These are phyloP conservation scores for Pseudomyrmex dendroicus DNA, from an alignment of 1,140 invertebrate species.

Conservation along the genomic window DNA sequence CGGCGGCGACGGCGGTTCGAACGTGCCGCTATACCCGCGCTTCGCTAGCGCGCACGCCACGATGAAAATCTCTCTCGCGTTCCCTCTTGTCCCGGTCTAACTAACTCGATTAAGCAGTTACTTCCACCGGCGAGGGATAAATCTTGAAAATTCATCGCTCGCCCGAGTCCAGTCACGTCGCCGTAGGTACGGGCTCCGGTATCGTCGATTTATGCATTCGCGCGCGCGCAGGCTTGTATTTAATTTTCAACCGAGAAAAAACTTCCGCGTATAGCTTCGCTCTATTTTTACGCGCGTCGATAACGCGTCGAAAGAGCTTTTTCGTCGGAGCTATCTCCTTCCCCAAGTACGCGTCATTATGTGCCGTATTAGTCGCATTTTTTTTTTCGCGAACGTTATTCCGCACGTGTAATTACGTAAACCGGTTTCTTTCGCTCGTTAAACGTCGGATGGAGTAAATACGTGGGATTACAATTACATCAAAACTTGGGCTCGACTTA, in stretches of 20 bases:
- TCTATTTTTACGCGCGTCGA: neutral
- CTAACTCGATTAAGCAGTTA: constrained; percentile 72
- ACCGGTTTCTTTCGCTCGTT: neutral
- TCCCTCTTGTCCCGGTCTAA: constrained; percentile 20
- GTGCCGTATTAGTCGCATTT: neutral
- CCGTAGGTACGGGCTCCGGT: neutral
- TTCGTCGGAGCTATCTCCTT: neutral
- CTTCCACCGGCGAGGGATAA: constrained; percentile 51
- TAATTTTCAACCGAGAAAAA: constrained; percentile 25
- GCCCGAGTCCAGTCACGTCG: constrained; percentile 43
- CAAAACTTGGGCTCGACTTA: neutral
- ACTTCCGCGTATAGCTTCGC: neutral
- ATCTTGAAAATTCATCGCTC: constrained; percentile 69
- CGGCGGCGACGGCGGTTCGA: constrained; percentile 20
- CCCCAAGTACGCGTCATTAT: neutral
- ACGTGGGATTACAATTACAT: neutral
- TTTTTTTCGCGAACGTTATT: neutral
- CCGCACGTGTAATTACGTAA: neutral
- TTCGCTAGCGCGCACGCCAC: neutral
- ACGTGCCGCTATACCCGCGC: constrained; percentile 39
- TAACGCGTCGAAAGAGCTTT: neutral
- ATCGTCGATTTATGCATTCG: constrained; percentile 46
- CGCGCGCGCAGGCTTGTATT: neutral
- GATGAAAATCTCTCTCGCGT: constrained; percentile 66
- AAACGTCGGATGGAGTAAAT: neutral